These are phyloP conservation scores for Syritta pipiens DNA, from an alignment of 2,888 invertebrate species.

Conservation along the genomic window DNA sequence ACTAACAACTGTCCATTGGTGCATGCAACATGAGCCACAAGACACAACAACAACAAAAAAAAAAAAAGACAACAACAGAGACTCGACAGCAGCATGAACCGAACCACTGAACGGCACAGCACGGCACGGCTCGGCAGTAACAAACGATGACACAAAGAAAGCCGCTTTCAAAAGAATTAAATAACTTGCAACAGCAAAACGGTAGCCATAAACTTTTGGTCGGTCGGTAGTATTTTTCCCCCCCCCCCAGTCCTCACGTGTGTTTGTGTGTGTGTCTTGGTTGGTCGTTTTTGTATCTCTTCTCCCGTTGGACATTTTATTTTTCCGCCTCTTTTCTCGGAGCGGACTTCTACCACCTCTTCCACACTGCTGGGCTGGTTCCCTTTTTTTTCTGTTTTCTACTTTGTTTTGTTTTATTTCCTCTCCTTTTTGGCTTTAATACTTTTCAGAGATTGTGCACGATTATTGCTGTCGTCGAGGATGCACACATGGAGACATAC, in stretches of 20 bases:
- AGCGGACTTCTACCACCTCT: no score
- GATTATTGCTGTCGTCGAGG: slow-evolving; percentile 61
- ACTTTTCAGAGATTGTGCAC: slow-evolving; percentile 62
- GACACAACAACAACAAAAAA: not conserved
- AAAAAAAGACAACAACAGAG: not conserved
- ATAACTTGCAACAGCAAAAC: slow-evolving; percentile 69
- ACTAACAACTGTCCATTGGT: slow-evolving; percentile 37
- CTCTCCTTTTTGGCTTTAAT: slow-evolving; percentile 55
- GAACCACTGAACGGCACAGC: slow-evolving; percentile 10
- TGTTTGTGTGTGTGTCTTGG: not conserved
- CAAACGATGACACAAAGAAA: slow-evolving; percentile 68
- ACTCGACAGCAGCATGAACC: slow-evolving; percentile 1
- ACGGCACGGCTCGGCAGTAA: slow-evolving; percentile 55
- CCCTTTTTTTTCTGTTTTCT: slow-evolving; percentile 2
- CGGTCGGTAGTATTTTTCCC: slow-evolving; percentile 42
- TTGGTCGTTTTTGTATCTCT: slow-evolving; percentile 19
- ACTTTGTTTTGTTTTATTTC: slow-evolving; percentile 36
- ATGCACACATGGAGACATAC: slow-evolving; percentile 23
- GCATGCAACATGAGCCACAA: slow-evolving; percentile 54
- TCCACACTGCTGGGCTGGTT: slow-evolving; percentile 2
- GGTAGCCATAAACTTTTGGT: slow-evolving; percentile 68
- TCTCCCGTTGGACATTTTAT: slow-evolving; percentile 45
- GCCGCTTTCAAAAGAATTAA: slow-evolving; percentile 68
- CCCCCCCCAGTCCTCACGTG: not conserved
- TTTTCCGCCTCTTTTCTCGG: slow-evolving; percentile 47